Evolutionary conservation across 2,797 vertebrate species (phyloP).

Genomic region (Myotis myotis): DNA sequence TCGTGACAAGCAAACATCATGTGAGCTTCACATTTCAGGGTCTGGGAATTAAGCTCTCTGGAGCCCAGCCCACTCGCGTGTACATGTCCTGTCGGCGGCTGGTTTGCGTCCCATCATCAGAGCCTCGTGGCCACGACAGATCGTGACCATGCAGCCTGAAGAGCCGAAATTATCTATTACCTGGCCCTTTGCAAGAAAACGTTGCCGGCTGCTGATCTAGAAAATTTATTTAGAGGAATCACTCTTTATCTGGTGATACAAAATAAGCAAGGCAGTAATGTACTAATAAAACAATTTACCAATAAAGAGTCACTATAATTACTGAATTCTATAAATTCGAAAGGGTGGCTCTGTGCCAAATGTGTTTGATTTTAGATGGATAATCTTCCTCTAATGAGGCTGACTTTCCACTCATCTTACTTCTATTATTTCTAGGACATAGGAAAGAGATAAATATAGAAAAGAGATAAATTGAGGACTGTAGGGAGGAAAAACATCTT

Average conservation of each 20-base stretch:
- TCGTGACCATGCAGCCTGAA: not conserved
- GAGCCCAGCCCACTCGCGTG: accelerated
- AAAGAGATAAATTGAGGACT: not conserved
- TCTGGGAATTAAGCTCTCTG: not conserved
- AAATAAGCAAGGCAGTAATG: not conserved
- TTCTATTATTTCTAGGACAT: not conserved
- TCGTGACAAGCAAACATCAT: not conserved
- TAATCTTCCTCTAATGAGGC: not conserved
- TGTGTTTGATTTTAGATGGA: not conserved
- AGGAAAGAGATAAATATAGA: not conserved
- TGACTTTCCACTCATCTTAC: not conserved
- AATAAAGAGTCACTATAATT: not conserved
- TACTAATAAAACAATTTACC: not conserved
- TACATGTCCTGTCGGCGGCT: accelerated
- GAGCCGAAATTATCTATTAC: not conserved
- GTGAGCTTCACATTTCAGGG: not conserved
- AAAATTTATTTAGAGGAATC: not conserved
- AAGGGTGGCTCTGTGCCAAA: not conserved
- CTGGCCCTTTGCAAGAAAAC: not conserved
- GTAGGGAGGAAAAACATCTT: not conserved
- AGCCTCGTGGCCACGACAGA: not conserved
- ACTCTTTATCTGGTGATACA: not conserved
- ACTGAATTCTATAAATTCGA: not conserved
- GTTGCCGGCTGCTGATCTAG: not conserved
- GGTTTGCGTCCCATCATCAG: accelerated